Percentiles rank a stretch among this genome's conserved stretches.
Conservation (phyloP, 2,888 invertebrate genomes). For the Diadromus collaris region DNA sequence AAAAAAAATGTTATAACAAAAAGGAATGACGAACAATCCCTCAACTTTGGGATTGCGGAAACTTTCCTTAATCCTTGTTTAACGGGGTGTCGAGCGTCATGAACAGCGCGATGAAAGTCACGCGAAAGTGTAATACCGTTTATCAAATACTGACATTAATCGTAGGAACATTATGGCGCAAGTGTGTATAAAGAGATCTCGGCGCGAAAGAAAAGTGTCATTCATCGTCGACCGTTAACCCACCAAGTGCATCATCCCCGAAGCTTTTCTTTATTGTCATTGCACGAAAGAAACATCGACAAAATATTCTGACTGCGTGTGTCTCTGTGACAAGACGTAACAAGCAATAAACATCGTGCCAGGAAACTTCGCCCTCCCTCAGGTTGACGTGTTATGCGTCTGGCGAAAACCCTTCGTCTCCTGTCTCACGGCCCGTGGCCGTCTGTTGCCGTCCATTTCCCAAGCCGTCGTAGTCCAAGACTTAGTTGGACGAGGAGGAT, state of each 20-base stretch:
- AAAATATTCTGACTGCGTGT: not conserved
- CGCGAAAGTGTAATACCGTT: not conserved
- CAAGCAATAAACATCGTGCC: slow-evolving; percentile 17
- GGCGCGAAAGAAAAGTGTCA: not conserved
- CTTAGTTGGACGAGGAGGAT: slow-evolving; percentile 58
- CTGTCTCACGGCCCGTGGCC: slow-evolving; percentile 18
- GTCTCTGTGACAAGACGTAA: not conserved
- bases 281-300: not conserved
- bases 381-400: slow-evolving; percentile 22
- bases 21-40: slow-evolving; percentile 12
- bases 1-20: slow-evolving; percentile 1
- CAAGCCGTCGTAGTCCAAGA: slow-evolving; percentile 22
- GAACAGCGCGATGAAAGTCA: not conserved
- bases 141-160: not conserved
- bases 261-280: not conserved
- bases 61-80: slow-evolving; percentile 17
- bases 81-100: slow-evolving; percentile 21
- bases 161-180: not conserved
- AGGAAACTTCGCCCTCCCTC: slow-evolving; percentile 22
- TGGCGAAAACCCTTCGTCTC: slow-evolving; percentile 33
- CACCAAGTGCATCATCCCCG: not conserved
- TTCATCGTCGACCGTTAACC: not conserved
- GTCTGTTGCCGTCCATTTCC: slow-evolving; percentile 49
- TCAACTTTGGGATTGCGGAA: not conserved
- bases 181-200: not conserved